Conservation (phyloP, 2,797 vertebrate genomes). For the Epinephelus awoara region DNA sequence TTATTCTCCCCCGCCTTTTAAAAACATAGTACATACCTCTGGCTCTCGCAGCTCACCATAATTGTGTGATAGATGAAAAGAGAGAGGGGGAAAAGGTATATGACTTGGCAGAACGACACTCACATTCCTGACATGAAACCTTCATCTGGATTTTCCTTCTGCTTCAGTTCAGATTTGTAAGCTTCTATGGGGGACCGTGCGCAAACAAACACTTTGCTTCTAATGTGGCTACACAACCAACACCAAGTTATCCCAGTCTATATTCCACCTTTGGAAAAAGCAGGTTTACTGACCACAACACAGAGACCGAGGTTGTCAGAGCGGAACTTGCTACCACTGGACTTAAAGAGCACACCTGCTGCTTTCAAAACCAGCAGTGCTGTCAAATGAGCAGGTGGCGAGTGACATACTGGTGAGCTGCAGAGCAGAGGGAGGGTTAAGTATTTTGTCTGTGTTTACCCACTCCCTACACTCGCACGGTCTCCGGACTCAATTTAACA, state of each 20-base stretch:
- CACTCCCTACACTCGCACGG: conserved; percentile 27
- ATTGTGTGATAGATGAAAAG: conserved; percentile 73
- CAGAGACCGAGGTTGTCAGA: conserved; percentile 31
- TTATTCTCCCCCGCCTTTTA: conserved; percentile 45
- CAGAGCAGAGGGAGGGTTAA: conserved; percentile 41
- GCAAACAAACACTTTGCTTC: conserved; percentile 39
- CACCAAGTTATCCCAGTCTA: conserved; percentile 32
- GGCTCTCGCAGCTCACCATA: conserved; percentile 63
- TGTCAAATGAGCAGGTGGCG: conserved; percentile 83
- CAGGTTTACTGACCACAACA: conserved; percentile 22
- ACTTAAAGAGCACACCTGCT: conserved; percentile 77
- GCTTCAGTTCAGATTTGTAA: conserved; percentile 52
- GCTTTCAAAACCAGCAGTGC: conserved; percentile 55
- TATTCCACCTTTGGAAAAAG: conserved; percentile 30
- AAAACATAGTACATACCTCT: conserved; percentile 62
- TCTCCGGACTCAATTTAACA: conserved; percentile 48
- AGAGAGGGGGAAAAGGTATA: conserved; percentile 58
- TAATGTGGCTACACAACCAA: conserved; percentile 26
- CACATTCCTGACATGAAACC: conserved; percentile 73
- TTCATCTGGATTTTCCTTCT: conserved; percentile 65
- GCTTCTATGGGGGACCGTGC: conserved; percentile 40
- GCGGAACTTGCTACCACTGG: conserved; percentile 49
- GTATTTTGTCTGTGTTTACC: conserved; percentile 49
- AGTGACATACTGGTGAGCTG: conserved; percentile 74
- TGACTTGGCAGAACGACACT: conserved; percentile 68